These are phyloP conservation scores for Malurus splendens DNA, from an alignment of 2,797 vertebrate species.

Conservation along the genomic window DNA sequence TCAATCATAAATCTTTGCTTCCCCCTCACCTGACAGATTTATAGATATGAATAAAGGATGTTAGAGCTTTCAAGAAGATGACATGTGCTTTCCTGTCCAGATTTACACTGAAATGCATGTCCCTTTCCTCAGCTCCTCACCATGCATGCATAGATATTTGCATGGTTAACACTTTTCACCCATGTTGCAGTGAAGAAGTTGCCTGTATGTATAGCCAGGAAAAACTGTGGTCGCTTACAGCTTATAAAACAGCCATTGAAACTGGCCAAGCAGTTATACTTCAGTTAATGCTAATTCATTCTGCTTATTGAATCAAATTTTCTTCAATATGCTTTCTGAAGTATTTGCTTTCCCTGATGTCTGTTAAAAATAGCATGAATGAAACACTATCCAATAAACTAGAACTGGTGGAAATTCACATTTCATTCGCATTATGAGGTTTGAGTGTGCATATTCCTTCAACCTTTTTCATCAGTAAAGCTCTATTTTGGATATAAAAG, in stretches of 20 bases:
- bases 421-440: not conserved
- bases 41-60: not conserved
- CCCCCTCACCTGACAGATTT: not conserved
- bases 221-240: not conserved
- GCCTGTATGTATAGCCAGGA: not conserved
- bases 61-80: not conserved
- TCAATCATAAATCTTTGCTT: not conserved
- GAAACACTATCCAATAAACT: not conserved
- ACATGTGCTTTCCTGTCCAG: not conserved
- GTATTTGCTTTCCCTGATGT: not conserved
- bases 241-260: not conserved
- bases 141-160: not conserved
- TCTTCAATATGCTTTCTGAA: constrained; percentile 12
- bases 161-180: not conserved
- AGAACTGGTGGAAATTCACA: not conserved
- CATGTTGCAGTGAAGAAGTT: not conserved
- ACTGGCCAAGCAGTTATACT: not conserved
- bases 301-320: not conserved
- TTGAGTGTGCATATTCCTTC: not conserved
- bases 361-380: constrained; percentile 24
- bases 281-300: not conserved
- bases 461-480: not conserved
- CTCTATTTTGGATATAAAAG: not conserved
- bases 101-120: not conserved
- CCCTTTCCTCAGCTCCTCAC: not conserved